Evolutionary conservation across 2,113 vertebrate species (phyloP).

Genomic region (Camelus dromedarius): DNA sequence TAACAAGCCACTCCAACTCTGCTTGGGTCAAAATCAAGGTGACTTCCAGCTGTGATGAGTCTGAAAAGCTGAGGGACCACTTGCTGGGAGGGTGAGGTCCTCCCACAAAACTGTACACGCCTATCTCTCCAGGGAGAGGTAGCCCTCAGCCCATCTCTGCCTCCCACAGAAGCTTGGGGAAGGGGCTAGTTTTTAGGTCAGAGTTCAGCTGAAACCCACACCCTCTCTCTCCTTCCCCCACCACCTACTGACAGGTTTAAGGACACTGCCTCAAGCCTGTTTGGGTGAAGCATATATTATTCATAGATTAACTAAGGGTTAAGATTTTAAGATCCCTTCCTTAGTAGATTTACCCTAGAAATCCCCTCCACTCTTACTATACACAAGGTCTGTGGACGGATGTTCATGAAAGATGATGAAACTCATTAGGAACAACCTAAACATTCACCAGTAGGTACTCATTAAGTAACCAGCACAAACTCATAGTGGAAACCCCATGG

Average conservation of each 20-base stretch:
- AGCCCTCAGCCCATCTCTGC: not conserved
- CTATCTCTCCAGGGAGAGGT: not conserved
- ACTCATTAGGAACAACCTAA: not conserved
- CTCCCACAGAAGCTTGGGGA: not conserved
- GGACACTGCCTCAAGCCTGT: not conserved
- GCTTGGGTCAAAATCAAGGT: not conserved
- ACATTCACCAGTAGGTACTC: not conserved
- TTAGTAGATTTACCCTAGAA: not conserved
- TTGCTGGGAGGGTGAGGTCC: not conserved
- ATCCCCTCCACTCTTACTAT: not conserved
- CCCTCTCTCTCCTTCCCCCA: not conserved
- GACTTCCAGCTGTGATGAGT: not conserved
- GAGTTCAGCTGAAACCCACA: not conserved
- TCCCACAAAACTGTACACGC: not conserved
- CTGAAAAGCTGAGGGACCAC: not conserved
- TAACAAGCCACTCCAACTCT: no score
- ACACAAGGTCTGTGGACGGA: not conserved
- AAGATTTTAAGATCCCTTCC: not conserved
- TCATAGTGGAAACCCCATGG: rapidly evolving
- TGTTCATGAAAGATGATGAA: not conserved
- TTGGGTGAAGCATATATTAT: not conserved
- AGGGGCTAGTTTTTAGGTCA: not conserved
- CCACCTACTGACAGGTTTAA: not conserved
- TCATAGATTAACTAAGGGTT: not conserved
- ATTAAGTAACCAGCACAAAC: not conserved